These are phyloP conservation scores for Papilio gigon DNA, from an alignment of 2,888 invertebrate genomes.

Conservation along the genomic window DNA sequence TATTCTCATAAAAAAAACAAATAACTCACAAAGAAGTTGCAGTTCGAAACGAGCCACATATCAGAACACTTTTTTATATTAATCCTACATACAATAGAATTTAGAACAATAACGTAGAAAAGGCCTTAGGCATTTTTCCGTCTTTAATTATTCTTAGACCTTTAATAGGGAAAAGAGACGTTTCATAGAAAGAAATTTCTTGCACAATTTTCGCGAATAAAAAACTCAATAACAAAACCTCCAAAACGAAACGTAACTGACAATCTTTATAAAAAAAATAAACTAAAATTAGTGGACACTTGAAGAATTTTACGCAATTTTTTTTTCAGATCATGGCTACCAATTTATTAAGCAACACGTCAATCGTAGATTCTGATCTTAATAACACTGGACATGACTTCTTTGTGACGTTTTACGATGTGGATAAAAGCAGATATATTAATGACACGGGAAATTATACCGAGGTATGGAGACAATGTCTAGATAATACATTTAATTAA, in stretches of 20 bases:
- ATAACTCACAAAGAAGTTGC: neutral
- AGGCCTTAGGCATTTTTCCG: neutral
- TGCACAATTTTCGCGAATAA: too few species aligned
- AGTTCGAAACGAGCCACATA: neutral
- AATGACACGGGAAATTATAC: constrained; percentile 60
- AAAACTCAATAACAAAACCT: too few species aligned
- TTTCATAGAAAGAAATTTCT: too few species aligned
- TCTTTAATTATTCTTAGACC: neutral
- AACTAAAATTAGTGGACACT: too few species aligned
- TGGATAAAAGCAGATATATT: constrained; percentile 54
- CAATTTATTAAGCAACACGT: neutral
- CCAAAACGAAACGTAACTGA: too few species aligned
- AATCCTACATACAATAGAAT: neutral
- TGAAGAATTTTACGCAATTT: neutral
- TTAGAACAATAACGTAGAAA: neutral
- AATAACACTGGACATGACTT: constrained; percentile 46
- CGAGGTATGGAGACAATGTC: constrained; percentile 59
- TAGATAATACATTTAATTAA: too few species aligned
- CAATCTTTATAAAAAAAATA: neutral
- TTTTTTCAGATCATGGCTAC: constrained; percentile 17
- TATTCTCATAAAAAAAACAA: neutral
- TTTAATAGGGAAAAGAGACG: neutral
- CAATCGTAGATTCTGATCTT: neutral
- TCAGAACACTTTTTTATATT: neutral
- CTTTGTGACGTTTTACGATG: constrained; percentile 65